Evolutionary conservation across 2,797 vertebrate genomes (phyloP).

Genomic region (Schizopygopsis pylzovi): DNA sequence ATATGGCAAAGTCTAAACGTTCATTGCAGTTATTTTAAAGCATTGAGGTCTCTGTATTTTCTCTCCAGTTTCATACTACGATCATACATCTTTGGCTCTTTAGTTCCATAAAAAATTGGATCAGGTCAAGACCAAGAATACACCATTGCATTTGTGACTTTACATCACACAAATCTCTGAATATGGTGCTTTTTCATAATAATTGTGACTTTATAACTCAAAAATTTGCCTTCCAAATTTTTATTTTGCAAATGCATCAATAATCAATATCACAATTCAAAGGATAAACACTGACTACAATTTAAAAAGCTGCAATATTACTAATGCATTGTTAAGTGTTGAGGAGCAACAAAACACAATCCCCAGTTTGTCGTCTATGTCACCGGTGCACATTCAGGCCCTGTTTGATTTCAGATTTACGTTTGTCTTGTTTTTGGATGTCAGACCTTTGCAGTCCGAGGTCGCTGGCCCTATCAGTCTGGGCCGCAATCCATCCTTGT

Average conservation of each 20-base stretch:
- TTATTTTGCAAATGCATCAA: neutral
- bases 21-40: neutral
- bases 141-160: neutral
- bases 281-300: neutral
- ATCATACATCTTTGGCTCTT: neutral
- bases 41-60: neutral
- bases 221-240: neutral
- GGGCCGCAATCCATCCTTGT: no score
- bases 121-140: slow-evolving; percentile 6
- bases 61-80: neutral
- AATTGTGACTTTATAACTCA: neutral
- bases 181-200: neutral
- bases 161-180: neutral
- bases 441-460: neutral
- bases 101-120: neutral
- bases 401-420: neutral
- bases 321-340: neutral
- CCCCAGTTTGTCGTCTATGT: neutral
- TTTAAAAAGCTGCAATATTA: neutral
- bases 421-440: neutral
- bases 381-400: neutral
- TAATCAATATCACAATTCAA: neutral
- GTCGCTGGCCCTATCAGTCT: neutral
- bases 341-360: neutral
- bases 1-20: neutral